These are phyloP conservation scores for Orthosia gothica DNA, from an alignment of 2,888 invertebrate genomes.

Conservation along the genomic window DNA sequence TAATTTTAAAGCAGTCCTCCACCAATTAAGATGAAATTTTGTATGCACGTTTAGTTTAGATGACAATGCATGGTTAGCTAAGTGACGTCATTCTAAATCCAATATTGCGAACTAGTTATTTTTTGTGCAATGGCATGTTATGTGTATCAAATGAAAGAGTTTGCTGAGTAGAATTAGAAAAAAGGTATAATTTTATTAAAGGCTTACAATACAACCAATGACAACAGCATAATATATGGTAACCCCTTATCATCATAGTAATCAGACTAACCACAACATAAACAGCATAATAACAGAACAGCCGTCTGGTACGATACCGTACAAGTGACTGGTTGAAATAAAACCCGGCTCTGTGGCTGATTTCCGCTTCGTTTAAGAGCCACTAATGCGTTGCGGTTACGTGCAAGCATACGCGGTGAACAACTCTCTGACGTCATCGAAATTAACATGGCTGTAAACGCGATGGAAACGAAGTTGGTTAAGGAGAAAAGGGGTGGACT, in stretches of 20 bases:
- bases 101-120: too few relatives aligned
- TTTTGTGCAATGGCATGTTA: too few relatives aligned
- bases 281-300: constrained; percentile 16
- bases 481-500: neutral
- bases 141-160: too few relatives aligned
- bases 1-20: too few relatives aligned
- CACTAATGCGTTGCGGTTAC: constrained; percentile 61
- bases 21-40: too few relatives aligned
- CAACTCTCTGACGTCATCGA: constrained; percentile 52
- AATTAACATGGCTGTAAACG: constrained; percentile 32
- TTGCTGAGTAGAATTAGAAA: too few relatives aligned
- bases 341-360: constrained; percentile 26
- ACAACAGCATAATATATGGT: neutral
- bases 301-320: neutral
- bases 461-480: constrained; percentile 6
- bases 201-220: neutral
- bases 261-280: constrained; percentile 23
- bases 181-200: too few relatives aligned
- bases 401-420: constrained; percentile 42
- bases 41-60: too few relatives aligned
- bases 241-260: constrained; percentile 9
- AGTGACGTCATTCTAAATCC: too few relatives aligned
- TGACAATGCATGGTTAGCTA: too few relatives aligned
- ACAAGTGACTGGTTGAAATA: constrained; percentile 46
- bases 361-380: constrained; percentile 62